A percentile compares a stretch with the other conserved stretches of the same genome.
These are phyloP conservation scores for Polyergus mexicanus DNA, from an alignment of 1,140 invertebrate genomes.

Conservation along the genomic window DNA sequence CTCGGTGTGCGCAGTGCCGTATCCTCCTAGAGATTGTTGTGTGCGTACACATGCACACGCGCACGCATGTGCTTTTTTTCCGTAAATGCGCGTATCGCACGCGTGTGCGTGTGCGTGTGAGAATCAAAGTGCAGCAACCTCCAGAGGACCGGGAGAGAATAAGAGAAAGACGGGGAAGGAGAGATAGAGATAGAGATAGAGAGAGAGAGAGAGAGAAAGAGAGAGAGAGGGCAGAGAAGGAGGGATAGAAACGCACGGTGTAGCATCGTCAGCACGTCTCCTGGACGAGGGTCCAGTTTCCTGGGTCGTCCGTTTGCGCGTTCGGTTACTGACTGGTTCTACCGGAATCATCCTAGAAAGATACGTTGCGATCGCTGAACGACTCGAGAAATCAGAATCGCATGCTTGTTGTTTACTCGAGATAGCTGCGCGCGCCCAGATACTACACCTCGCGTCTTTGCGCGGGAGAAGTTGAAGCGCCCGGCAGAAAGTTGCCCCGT, in stretches of 20 bases:
- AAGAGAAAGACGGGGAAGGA: slow-evolving; percentile 24
- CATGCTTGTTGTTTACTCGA: slow-evolving; percentile 13
- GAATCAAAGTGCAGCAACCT: slow-evolving; percentile 80
- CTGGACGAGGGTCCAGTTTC: slow-evolving; percentile 74
- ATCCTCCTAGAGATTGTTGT: slow-evolving; percentile 54
- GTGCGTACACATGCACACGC: not conserved
- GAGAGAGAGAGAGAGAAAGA: slow-evolving; percentile 16
- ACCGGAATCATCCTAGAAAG: slow-evolving; percentile 76
- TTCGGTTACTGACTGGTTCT: slow-evolving; percentile 77
- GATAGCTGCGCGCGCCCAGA: slow-evolving; percentile 42
- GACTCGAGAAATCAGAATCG: slow-evolving; percentile 67
- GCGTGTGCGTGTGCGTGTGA: slow-evolving; percentile 39
- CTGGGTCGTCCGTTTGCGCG: slow-evolving; percentile 71
- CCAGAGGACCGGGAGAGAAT: slow-evolving; percentile 55
- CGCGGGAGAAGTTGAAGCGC: slow-evolving; percentile 45
- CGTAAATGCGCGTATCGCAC: not conserved
- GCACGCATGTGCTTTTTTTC: slow-evolving; percentile 54
- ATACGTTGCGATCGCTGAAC: slow-evolving; percentile 59
- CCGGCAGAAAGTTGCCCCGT: slow-evolving; percentile 54
- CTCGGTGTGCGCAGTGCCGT: slow-evolving; percentile 56
- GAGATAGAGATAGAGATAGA: not conserved
- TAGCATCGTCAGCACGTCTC: slow-evolving; percentile 58
- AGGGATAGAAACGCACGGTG: slow-evolving; percentile 51
- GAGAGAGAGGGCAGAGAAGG: slow-evolving; percentile 6
- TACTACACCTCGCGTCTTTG: slow-evolving; percentile 39